Conservation (phyloP, 2,113 vertebrate species). For the Thymallus thymallus region DNA sequence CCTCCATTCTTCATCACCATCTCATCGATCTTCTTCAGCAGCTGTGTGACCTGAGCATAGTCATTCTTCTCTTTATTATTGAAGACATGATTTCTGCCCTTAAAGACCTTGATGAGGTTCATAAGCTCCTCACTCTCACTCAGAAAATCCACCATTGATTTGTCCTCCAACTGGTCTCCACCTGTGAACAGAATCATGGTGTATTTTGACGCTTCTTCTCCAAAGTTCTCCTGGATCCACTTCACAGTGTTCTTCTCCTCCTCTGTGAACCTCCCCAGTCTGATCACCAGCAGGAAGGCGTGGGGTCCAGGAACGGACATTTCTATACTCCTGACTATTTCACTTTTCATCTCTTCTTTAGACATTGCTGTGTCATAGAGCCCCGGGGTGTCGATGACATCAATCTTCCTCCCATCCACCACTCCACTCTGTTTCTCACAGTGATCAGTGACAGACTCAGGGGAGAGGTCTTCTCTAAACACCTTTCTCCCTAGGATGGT, state of each 20-base stretch:
- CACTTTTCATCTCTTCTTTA: not conserved
- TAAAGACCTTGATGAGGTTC: constrained; percentile 56
- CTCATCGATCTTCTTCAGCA: too few species aligned
- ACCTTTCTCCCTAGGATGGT: constrained; percentile 1
- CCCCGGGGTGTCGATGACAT: constrained; percentile 65
- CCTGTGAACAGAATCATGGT: constrained; percentile 68
- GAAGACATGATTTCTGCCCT: constrained; percentile 48
- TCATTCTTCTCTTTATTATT: constrained; percentile 58
- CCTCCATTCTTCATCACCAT: not conserved
- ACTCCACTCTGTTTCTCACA: not conserved
- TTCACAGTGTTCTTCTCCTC: constrained; percentile 65
- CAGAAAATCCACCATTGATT: constrained; percentile 50
- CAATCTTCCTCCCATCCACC: not conserved
- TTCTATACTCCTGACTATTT: too few species aligned
- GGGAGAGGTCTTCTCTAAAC: not conserved
- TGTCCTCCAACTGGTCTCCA: constrained; percentile 66
- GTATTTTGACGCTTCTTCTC: too few species aligned
- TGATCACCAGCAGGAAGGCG: constrained; percentile 68
- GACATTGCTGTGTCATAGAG: not conserved
- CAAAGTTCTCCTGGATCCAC: constrained; percentile 55
- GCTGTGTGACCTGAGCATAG: constrained; percentile 27
- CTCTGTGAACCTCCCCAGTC: constrained; percentile 64
- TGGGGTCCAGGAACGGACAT: constrained; percentile 30
- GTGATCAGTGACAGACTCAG: not conserved
- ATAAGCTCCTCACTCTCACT: constrained; percentile 48